Conservation (phyloP, 2,888 invertebrate genomes). For the Scrobipalpa atriplicella region DNA sequence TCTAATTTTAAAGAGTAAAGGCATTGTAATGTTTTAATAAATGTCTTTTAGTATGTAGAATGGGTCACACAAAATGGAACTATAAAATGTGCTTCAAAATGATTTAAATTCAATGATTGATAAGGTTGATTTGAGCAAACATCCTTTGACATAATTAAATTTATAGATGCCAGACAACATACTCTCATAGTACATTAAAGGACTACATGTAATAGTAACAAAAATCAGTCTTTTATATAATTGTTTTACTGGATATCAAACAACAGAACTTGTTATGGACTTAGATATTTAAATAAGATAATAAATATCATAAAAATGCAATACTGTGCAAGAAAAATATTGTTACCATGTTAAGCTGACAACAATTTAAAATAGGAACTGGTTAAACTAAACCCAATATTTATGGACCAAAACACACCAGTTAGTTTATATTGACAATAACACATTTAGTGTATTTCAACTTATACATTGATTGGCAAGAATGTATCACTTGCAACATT, state of each 20-base stretch:
- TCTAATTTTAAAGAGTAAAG: slow-evolving; percentile 6
- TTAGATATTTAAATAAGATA: not conserved
- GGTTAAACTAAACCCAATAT: not conserved
- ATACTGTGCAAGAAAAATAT: not conserved
- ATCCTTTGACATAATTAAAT: not conserved
- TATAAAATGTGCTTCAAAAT: not conserved
- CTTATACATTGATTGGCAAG: slow-evolving; percentile 17
- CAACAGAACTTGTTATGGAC: not conserved
- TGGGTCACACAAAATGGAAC: not conserved
- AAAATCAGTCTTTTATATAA: slow-evolving; percentile 24
- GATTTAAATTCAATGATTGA: not conserved
- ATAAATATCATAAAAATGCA: not conserved
- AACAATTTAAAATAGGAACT: slow-evolving; percentile 7
- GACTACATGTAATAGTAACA: not conserved
- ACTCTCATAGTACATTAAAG: not conserved
- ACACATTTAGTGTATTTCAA: not conserved
- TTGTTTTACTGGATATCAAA: not conserved
- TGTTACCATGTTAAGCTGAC: not conserved
- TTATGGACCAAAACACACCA: not conserved
- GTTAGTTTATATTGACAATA: not conserved
- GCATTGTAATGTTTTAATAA: not conserved
- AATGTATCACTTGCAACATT: slow-evolving; percentile 22
- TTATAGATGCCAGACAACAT: not conserved
- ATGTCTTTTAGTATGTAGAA: not conserved
- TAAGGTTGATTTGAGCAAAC: slow-evolving; percentile 5